These are phyloP conservation scores for Psittacula cyanocephala DNA, from an alignment of 2,113 vertebrate species.

Conservation along the genomic window DNA sequence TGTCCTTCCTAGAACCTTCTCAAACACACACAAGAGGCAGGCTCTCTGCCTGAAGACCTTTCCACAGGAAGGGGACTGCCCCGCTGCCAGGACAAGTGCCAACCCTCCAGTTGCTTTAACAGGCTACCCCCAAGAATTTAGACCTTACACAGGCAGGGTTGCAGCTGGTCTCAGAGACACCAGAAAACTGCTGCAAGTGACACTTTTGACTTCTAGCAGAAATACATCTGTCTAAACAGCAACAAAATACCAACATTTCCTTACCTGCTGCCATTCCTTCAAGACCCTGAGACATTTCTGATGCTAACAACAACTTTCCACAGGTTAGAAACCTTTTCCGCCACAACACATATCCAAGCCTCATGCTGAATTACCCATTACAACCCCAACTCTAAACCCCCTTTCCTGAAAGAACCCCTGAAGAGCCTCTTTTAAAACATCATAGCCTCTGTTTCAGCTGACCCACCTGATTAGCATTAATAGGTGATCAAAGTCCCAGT, in stretches of 20 bases:
- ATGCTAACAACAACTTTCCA: not conserved
- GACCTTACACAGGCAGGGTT: not conserved
- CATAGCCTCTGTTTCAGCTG: not conserved
- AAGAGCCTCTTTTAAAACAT: not conserved
- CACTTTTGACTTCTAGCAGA: not conserved
- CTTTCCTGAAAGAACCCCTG: fast-evolving
- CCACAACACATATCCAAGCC: fast-evolving
- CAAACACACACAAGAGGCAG: not conserved
- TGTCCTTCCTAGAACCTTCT: not conserved
- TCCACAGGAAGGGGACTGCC: not conserved
- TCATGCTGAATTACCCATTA: fast-evolving
- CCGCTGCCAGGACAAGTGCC: not conserved
- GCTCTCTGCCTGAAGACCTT: not conserved
- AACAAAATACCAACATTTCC: not conserved
- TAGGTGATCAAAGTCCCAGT: not conserved
- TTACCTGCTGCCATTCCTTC: not conserved
- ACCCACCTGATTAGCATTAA: not conserved
- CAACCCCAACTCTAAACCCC: fast-evolving
- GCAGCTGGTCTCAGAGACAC: not conserved
- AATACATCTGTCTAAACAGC: not conserved
- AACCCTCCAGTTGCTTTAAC: not conserved
- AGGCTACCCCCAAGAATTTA: not conserved
- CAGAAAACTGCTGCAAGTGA: not conserved
- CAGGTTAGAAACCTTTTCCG: not conserved
- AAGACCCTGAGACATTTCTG: not conserved